These are phyloP conservation scores for Eutrigla gurnardus DNA, from an alignment of 2,797 vertebrate species.

Conservation along the genomic window DNA sequence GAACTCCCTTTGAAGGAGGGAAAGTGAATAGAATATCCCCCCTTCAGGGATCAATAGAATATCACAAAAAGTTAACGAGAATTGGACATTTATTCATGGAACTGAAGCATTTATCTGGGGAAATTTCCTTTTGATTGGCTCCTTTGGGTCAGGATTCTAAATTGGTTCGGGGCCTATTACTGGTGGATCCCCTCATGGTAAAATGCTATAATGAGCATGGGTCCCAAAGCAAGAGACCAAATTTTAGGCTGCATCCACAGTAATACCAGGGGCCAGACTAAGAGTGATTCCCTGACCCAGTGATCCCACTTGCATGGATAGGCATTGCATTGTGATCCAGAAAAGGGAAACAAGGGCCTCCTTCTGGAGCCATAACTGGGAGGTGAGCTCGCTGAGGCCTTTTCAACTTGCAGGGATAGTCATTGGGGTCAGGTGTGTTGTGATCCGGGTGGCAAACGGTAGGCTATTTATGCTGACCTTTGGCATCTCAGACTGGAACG, in stretches of 20 bases:
- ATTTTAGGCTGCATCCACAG: neutral
- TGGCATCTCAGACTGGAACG: too few species aligned
- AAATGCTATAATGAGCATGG: constrained; percentile 67
- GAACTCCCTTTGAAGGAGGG: constrained; percentile 37
- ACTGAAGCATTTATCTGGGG: constrained; percentile 61
- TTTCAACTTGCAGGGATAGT: too few species aligned
- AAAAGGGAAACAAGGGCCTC: too few species aligned
- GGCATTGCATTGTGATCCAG: too few species aligned
- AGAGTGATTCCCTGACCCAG: too few species aligned
- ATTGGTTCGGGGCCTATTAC: constrained; percentile 71
- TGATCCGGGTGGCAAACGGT: too few species aligned
- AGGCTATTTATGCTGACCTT: too few species aligned
- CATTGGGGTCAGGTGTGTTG: too few species aligned
- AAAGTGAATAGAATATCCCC: constrained; percentile 20
- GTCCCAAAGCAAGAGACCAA: constrained; percentile 55
- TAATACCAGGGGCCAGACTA: too few species aligned
- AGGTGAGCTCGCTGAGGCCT: too few species aligned
- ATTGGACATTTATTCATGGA: constrained; percentile 48
- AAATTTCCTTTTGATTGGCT: constrained; percentile 55
- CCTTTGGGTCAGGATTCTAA: constrained; percentile 61
- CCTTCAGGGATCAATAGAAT: constrained; percentile 51
- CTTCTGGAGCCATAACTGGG: too few species aligned
- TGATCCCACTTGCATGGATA: too few species aligned
- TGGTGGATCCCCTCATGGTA: constrained; percentile 64
- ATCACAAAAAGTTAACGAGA: constrained; percentile 44